Evolutionary conservation across 2,797 vertebrate genomes (phyloP).

Genomic region (Neosilurus hyrtlii): DNA sequence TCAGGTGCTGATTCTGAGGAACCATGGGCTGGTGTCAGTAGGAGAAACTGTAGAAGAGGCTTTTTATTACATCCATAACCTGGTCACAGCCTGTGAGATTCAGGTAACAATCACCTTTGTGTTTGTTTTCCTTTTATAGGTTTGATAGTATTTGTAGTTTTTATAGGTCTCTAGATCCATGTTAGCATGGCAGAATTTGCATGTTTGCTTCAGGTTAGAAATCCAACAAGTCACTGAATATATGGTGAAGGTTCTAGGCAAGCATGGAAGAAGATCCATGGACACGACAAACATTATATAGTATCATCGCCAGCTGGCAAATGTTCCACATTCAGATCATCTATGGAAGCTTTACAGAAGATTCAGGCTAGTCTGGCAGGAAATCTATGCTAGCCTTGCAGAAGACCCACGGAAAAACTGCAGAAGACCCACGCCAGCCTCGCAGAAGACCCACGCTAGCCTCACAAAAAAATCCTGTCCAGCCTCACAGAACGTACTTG

Average conservation of each 20-base stretch:
- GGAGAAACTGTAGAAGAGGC: slow-evolving; percentile 96
- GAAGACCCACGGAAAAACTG: neutral
- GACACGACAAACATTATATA: neutral
- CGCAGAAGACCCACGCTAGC: neutral
- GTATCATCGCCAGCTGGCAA: neutral
- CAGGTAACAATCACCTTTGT: slow-evolving; percentile 75
- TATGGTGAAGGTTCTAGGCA: no score
- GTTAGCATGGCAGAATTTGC: neutral
- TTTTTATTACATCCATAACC: slow-evolving; percentile 94
- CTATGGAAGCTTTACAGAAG: neutral
- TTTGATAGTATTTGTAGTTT: neutral
- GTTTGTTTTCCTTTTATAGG: slow-evolving; percentile 3
- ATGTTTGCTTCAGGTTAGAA: neutral
- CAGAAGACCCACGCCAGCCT: neutral
- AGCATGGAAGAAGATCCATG: neutral
- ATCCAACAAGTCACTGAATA: neutral
- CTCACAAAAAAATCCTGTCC: no score
- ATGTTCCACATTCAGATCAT: neutral
- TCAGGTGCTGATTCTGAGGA: slow-evolving; percentile 93
- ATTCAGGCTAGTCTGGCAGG: neutral
- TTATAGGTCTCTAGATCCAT: no score
- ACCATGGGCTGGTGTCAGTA: slow-evolving; percentile 89
- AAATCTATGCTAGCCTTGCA: no score
- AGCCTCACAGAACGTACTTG: no score
- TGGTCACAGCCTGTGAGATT: slow-evolving; percentile 95